Evolutionary conservation across 2,113 vertebrate genomes (phyloP).

Genomic region (Oxyura jamaicensis): DNA sequence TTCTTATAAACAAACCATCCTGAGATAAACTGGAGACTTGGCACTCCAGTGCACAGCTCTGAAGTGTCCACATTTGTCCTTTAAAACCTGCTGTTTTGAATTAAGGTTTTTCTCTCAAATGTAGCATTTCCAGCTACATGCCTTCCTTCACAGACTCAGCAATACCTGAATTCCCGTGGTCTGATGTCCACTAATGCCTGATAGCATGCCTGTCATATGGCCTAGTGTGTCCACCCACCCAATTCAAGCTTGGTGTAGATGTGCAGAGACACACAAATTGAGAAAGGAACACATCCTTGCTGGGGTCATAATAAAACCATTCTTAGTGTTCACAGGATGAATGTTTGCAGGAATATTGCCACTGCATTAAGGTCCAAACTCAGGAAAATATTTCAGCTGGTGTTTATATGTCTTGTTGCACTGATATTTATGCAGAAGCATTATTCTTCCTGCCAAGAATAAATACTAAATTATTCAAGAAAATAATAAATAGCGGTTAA

Average conservation of each 20-base stretch:
- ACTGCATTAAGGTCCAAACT: neutral
- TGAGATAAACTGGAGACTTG: slow-evolving; percentile 18
- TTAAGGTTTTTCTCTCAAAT: neutral
- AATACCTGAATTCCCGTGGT: neutral
- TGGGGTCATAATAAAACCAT: neutral
- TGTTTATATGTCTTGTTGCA: neutral
- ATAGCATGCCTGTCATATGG: neutral
- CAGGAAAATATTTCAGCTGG: neutral
- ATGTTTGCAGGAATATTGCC: neutral
- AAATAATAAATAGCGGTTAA: neutral
- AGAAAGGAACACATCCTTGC: neutral
- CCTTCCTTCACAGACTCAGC: neutral
- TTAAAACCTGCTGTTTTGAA: neutral
- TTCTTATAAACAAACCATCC: slow-evolving; percentile 8
- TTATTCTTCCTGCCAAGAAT: neutral
- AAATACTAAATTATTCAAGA: neutral
- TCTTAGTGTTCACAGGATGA: neutral
- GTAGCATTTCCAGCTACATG: rapidly evolving
- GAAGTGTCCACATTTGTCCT: neutral
- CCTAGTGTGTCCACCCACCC: neutral
- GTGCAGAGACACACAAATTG: neutral
- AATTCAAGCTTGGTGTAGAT: neutral
- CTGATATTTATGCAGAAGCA: neutral
- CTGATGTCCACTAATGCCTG: neutral
- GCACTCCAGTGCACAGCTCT: neutral